Conservation (phyloP, 1,140 invertebrate species). For the Drosophila murphyi region DNA sequence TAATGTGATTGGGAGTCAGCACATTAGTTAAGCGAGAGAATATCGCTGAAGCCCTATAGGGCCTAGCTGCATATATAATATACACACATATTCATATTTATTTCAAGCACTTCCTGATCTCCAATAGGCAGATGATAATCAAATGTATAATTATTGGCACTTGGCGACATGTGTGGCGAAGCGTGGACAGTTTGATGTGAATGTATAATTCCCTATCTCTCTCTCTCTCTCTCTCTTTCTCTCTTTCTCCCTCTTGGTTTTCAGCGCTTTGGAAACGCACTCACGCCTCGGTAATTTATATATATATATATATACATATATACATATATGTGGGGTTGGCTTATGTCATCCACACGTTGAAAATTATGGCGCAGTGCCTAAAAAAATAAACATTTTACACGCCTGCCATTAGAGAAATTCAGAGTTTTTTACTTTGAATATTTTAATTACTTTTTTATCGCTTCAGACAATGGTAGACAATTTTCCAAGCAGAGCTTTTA, state of each 20-base stretch:
- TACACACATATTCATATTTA: not conserved
- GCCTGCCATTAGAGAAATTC: constrained; percentile 52
- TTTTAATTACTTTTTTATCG: constrained; percentile 6
- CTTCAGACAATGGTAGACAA: not conserved
- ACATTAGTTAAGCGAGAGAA: no score
- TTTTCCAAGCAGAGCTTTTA: no score
- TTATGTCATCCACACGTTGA: constrained; percentile 68
- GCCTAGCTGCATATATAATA: not conserved
- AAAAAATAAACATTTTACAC: constrained; percentile 53
- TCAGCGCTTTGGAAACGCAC: constrained; percentile 57
- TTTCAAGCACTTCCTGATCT: not conserved
- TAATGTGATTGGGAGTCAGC: not conserved
- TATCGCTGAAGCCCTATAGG: no score
- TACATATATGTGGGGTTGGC: constrained; percentile 9
- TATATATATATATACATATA: not conserved
- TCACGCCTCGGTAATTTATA: constrained; percentile 65
- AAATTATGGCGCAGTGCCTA: constrained; percentile 23
- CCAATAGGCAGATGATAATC: not conserved
- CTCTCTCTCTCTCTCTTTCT: not conserved
- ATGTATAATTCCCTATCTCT: constrained; percentile 13
- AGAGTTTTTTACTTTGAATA: constrained; percentile 14
- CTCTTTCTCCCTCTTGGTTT: not conserved
- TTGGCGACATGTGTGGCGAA: constrained; percentile 38
- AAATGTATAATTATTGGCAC: constrained; percentile 25
- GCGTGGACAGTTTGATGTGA: constrained; percentile 23